Percentiles rank a stretch among this genome's conserved stretches.
Conservation (phyloP, 2,888 invertebrate genomes). For the Anthrax anthrax region DNA sequence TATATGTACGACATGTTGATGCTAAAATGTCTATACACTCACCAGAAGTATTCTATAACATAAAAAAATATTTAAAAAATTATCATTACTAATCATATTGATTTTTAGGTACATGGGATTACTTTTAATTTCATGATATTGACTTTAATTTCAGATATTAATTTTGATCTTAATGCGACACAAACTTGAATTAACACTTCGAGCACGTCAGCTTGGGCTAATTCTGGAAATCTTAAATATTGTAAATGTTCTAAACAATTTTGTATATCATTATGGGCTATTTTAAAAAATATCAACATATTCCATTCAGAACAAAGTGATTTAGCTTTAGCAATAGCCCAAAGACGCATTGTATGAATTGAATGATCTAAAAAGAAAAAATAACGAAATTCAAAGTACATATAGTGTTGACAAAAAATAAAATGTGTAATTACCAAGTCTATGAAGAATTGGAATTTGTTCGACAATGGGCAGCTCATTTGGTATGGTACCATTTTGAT, state of each 20-base stretch:
- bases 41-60: constrained; percentile 50
- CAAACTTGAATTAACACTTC: constrained; percentile 69
- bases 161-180: constrained; percentile 63
- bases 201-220: constrained; percentile 38
- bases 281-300: constrained; percentile 56
- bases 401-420: background rate
- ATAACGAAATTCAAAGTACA: too few relatives aligned
- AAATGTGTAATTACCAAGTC: constrained; percentile 21
- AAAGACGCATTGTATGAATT: constrained; percentile 61
- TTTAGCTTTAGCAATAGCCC: constrained; percentile 60
- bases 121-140: constrained; percentile 66
- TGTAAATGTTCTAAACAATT: constrained; percentile 46
- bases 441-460: constrained; percentile 54
- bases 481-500: constrained; percentile 58
- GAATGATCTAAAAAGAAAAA: constrained; percentile 47
- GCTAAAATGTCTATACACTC: constrained; percentile 60
- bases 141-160: constrained; percentile 62
- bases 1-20: constrained; percentile 57
- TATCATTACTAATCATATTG: background rate
- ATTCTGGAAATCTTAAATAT: constrained; percentile 34
- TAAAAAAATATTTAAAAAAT: background rate
- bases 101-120: too few relatives aligned
- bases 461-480: constrained; percentile 66
- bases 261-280: constrained; percentile 49
- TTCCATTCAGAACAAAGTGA: constrained; percentile 60